Conservation (phyloP, 2,888 invertebrate species). For the Drosophila neonasuta region DNA sequence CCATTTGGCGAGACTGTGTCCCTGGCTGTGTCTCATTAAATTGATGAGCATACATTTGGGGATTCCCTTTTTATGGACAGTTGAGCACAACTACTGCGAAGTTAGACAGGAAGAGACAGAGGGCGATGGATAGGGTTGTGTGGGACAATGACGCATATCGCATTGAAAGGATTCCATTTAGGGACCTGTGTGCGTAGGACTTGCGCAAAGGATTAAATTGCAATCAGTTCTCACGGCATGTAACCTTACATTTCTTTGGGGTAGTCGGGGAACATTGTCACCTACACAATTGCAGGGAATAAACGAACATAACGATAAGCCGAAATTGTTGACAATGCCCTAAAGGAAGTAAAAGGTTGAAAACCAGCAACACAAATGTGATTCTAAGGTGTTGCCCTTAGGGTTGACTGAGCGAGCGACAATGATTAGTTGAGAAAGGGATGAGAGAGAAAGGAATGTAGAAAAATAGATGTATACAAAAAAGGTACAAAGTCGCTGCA, state of each 20-base stretch:
- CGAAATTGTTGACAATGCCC: slow-evolving; percentile 37
- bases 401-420: slow-evolving; percentile 59
- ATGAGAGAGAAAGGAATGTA: slow-evolving; percentile 6
- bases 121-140: slow-evolving; percentile 25
- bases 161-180: slow-evolving; percentile 21
- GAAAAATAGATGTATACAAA: slow-evolving; percentile 12
- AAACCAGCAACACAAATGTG: slow-evolving; percentile 26
- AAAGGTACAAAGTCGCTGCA: slow-evolving; percentile 47
- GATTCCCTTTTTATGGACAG: slow-evolving; percentile 58
- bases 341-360: slow-evolving; percentile 69
- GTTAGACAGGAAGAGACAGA: background rate
- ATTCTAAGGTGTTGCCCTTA: slow-evolving; percentile 58
- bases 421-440: slow-evolving; percentile 45
- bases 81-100: slow-evolving; percentile 6
- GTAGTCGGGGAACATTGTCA: slow-evolving; percentile 26
- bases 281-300: slow-evolving; percentile 43
- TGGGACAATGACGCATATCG: slow-evolving; percentile 30
- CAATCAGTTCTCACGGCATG: slow-evolving; percentile 64
- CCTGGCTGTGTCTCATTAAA: slow-evolving; percentile 51
- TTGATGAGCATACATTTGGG: slow-evolving; percentile 69
- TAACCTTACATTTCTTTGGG: slow-evolving; percentile 57
- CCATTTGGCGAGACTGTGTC: slow-evolving; percentile 44
- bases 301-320: slow-evolving; percentile 41
- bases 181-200: slow-evolving; percentile 6
- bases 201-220: slow-evolving; percentile 67